A percentile compares a stretch with the other conserved stretches of the same genome.
These are phyloP conservation scores for Drosophila barbarae DNA, from an alignment of 2,888 invertebrate genomes.

Conservation along the genomic window DNA sequence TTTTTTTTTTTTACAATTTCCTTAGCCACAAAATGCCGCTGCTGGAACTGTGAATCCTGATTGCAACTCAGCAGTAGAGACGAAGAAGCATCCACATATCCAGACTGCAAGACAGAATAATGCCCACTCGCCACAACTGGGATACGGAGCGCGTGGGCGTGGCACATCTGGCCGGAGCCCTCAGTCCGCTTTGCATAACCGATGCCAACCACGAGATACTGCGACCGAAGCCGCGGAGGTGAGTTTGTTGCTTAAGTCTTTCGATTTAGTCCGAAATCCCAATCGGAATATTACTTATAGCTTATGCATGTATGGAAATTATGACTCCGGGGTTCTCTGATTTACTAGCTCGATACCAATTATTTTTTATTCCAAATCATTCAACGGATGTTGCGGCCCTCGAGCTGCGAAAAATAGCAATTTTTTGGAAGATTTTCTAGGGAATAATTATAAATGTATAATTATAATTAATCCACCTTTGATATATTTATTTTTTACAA, in stretches of 20 bases:
- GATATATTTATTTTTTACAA: too few species aligned
- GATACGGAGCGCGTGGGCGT: slow-evolving; percentile 80
- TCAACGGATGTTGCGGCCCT: neutral
- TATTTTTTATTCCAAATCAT: slow-evolving; percentile 27
- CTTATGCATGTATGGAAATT: slow-evolving; percentile 29
- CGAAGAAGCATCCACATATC: slow-evolving; percentile 15
- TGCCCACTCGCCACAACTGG: slow-evolving; percentile 79
- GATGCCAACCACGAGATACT: slow-evolving; percentile 91
- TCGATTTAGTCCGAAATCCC: slow-evolving; percentile 11
- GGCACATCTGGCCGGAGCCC: slow-evolving; percentile 83
- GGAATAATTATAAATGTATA: neutral
- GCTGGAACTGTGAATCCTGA: slow-evolving; percentile 28
- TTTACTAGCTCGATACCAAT: slow-evolving; percentile 17
- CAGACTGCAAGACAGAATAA: slow-evolving; percentile 39
- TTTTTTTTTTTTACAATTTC: slow-evolving; percentile 9
- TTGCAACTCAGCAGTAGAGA: neutral
- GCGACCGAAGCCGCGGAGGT: slow-evolving; percentile 92
- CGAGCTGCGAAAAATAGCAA: neutral
- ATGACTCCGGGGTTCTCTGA: slow-evolving; percentile 26
- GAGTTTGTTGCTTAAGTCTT: slow-evolving; percentile 60
- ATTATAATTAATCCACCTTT: neutral
- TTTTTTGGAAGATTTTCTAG: neutral
- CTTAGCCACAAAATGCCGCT: slow-evolving; percentile 36
- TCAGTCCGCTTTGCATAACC: slow-evolving; percentile 84
- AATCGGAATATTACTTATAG: slow-evolving; percentile 2